These are phyloP conservation scores for Anastrepha ludens DNA, from an alignment of 1,140 invertebrate genomes.

Conservation along the genomic window DNA sequence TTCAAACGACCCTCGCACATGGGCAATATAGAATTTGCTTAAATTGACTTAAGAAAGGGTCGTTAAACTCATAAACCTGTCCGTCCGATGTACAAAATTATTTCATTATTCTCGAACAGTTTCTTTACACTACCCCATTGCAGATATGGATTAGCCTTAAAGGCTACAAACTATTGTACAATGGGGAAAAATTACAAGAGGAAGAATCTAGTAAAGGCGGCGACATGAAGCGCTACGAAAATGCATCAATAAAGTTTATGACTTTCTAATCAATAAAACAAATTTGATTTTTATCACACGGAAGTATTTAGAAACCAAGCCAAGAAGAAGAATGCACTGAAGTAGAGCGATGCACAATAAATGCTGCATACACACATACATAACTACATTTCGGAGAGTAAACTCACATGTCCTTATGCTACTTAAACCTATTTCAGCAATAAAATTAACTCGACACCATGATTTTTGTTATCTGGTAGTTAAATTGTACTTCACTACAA, in stretches of 20 bases:
- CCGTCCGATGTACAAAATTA: too few species aligned
- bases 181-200: not conserved
- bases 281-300: conserved; percentile 71
- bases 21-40: too few species aligned
- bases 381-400: not conserved
- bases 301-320: conserved; percentile 57
- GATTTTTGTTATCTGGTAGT: conserved; percentile 42
- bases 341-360: not conserved
- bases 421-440: conserved; percentile 74
- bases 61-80: too few species aligned
- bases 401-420: conserved; percentile 48
- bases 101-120: too few species aligned
- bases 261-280: conserved; percentile 69
- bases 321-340: conserved; percentile 61
- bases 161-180: too few species aligned
- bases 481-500: conserved; percentile 28
- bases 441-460: conserved; percentile 69
- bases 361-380: not conserved
- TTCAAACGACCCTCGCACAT: too few species aligned
- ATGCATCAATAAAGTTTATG: conserved; percentile 38
- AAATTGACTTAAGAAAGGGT: too few species aligned
- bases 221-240: not conserved
- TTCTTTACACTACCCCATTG: too few species aligned
- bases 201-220: not conserved
- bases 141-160: too few species aligned